These are phyloP conservation scores for Colletes collaris DNA, from an alignment of 2,888 invertebrate genomes.

Conservation along the genomic window DNA sequence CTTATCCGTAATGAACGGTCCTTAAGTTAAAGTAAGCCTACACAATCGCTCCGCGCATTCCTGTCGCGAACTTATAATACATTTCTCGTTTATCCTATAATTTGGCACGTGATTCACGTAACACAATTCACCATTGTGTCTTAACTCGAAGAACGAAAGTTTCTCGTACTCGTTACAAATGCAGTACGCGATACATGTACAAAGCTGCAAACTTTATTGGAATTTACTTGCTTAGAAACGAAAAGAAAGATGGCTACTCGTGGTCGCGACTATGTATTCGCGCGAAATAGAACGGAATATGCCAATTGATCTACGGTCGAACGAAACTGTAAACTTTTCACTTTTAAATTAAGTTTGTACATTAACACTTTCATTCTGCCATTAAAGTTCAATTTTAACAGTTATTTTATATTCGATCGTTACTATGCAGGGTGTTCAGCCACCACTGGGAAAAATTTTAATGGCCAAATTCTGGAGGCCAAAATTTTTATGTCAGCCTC, in stretches of 20 bases:
- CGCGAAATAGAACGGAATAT: background rate
- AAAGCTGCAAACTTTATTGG: slow-evolving; percentile 31
- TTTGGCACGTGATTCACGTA: slow-evolving; percentile 83
- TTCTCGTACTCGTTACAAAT: slow-evolving; percentile 32
- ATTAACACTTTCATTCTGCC: no score
- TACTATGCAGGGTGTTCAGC: no score
- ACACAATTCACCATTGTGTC: slow-evolving; percentile 74
- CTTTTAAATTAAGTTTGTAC: no score
- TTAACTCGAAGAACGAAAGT: slow-evolving; percentile 42
- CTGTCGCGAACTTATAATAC: slow-evolving; percentile 31
- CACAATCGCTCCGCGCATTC: slow-evolving; percentile 46
- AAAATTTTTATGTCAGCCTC: no score
- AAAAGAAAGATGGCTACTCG: slow-evolving; percentile 21
- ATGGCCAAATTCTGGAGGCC: no score
- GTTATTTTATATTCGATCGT: no score
- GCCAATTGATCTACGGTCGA: background rate
- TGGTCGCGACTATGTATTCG: slow-evolving; percentile 34
- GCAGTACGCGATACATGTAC: slow-evolving; percentile 42
- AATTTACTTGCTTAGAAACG: slow-evolving; percentile 22
- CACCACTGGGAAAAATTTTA: no score
- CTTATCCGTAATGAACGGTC: slow-evolving; percentile 54
- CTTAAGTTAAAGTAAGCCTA: slow-evolving; percentile 66
- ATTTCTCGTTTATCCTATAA: slow-evolving; percentile 70
- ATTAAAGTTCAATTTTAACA: no score
- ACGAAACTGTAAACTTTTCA: no score